phyloP scores from a whole-genome alignment of 2,797 vertebrate genomes.

The Hozukius guyotensis region DNA sequence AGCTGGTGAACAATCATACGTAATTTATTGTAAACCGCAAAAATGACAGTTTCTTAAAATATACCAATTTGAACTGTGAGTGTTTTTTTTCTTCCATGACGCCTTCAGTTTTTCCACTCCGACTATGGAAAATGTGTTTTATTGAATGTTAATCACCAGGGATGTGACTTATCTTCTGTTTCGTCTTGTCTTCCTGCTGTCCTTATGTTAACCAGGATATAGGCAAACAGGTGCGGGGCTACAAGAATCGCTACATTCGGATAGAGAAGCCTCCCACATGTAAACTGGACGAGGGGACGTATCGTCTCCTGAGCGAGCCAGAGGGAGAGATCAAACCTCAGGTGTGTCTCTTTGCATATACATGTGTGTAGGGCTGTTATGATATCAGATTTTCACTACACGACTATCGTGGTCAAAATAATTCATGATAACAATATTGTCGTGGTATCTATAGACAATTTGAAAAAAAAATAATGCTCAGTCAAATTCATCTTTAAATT shows the following conservation, averaged over 20 bases:
- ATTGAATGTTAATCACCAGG: not conserved
- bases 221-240: conserved; percentile 73
- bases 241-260: conserved; percentile 83
- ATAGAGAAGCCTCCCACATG: conserved; percentile 89
- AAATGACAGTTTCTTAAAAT: conserved; percentile 4
- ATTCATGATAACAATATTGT: not conserved
- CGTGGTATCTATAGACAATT: not conserved
- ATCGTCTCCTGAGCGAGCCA: conserved; percentile 85
- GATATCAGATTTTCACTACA: not conserved
- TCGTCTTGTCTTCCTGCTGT: not conserved
- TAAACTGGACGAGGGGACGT: conserved; percentile 85
- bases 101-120: not conserved
- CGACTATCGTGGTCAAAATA: not conserved
- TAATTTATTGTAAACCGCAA: not conserved
- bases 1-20: conserved; percentile 11
- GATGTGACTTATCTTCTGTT: not conserved
- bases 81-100: not conserved
- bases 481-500: too few relatives aligned
- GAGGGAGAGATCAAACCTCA: conserved; percentile 88
- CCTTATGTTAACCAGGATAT: conserved; percentile 82
- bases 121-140: not conserved
- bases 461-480: not conserved
- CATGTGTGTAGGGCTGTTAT: accelerated
- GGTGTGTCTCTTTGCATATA: conserved; percentile 65
- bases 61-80: not conserved